Evolutionary conservation across 1,140 invertebrate genomes (phyloP), one percentile per base, ranked within the genome.

Genomic region (Papilio glaucus): DNA sequence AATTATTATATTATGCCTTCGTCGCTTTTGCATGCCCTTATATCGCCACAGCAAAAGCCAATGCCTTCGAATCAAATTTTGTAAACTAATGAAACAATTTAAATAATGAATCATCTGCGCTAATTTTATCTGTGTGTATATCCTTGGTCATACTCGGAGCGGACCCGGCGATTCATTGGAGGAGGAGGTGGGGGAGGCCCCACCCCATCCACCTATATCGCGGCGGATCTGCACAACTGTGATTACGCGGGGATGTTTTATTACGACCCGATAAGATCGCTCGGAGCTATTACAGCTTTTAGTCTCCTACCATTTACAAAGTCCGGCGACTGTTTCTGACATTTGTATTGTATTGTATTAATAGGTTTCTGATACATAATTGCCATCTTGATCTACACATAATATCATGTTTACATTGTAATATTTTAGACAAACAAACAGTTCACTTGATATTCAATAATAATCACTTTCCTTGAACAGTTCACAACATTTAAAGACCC

Each of bases 191-290:
- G 33, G 33, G 15, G 26, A n/a, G 29, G 4, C 15, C 0, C 61
- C 29, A 33, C 61, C n/a, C 12, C 5, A 6, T 12, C 57, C 24
- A 29, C 15, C 61, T 9, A 62, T 15, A 37, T 39, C 0, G 61
- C 61, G 61, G 29, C 33, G n/a, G n/a, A 62, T 38, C 60, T 29
- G 33, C n/a, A 63, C 61, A 63, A 63, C 61, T 63, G 61, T 63
- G 33, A 63, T 63, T 63, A 63, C 29, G n/a, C 57, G 13, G 61
- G 61, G 37, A 39, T 39, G 61, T 63, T 63, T 61, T 63, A 63
- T 63, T 63, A 39, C 33, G 33, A 33, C 0, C 29, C 61, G 61
- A 63, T 63, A 63, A 63, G 61, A 63, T 37, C 29, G 15, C 61
- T 12, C 33, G 33, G 8, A 38, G 15, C 33, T 63, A 63, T 63